These are phyloP conservation scores for Tympanoctomys barrerae DNA, from an alignment of 2,797 vertebrate genomes.

Conservation along the genomic window DNA sequence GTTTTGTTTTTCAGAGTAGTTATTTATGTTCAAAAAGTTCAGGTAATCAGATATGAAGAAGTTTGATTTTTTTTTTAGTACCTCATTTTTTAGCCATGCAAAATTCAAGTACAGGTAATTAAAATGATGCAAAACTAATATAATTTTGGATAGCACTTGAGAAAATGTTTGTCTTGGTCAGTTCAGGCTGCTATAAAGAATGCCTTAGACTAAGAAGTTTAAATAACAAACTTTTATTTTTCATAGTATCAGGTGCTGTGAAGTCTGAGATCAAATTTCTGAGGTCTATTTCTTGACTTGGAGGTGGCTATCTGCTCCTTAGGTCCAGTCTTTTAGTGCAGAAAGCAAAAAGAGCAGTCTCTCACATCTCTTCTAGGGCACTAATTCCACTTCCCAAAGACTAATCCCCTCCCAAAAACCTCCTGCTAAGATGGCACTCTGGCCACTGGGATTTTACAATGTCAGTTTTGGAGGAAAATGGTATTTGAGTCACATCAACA, in stretches of 20 bases:
- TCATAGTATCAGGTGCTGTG: neutral
- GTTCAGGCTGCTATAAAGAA: neutral
- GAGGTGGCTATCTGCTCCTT: neutral
- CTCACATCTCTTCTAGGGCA: neutral
- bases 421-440: neutral
- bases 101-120: slow-evolving; percentile 7
- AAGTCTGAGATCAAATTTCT: neutral
- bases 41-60: neutral
- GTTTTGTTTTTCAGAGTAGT: neutral
- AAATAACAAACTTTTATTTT: neutral
- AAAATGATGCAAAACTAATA: slow-evolving; percentile 32
- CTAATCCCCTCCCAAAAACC: neutral
- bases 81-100: neutral
- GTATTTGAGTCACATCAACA: neutral
- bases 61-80: neutral
- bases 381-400: neutral
- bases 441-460: neutral
- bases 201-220: neutral
- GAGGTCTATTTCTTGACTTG: neutral
- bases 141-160: neutral
- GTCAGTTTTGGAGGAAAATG: neutral
- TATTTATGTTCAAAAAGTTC: slow-evolving; percentile 17
- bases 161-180: neutral
- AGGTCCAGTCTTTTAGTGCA: neutral
- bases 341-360: neutral